These are phyloP conservation scores for Rhincodon typus DNA, from an alignment of 2,797 vertebrate species.

Conservation along the genomic window DNA sequence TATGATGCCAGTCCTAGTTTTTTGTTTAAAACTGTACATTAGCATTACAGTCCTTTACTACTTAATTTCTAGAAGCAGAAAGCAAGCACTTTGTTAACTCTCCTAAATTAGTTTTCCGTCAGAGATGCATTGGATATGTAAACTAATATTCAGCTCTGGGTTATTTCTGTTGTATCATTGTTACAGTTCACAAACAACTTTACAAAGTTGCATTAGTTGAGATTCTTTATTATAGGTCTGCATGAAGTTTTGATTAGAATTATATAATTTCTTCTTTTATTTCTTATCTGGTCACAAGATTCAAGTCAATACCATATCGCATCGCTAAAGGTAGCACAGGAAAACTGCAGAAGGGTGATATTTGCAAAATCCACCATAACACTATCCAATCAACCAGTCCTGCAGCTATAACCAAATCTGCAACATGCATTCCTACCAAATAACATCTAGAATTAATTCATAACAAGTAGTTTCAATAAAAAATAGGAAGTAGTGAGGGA, in stretches of 20 bases:
- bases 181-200: background rate
- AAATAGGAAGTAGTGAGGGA: background rate
- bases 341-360: background rate
- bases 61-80: background rate
- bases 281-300: background rate
- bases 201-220: background rate
- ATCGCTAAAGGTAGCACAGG: background rate
- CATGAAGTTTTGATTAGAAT: background rate
- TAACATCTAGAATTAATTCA: background rate
- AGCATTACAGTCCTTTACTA: background rate
- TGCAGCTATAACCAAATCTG: background rate
- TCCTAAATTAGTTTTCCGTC: background rate
- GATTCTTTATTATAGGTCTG: background rate
- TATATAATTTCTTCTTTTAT: background rate
- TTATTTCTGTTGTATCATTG: background rate
- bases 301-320: background rate
- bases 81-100: background rate
- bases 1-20: background rate
- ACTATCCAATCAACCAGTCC: no score
- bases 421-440: background rate
- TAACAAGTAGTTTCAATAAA: background rate
- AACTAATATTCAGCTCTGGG: background rate
- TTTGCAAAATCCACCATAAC: background rate
- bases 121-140: background rate
- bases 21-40: background rate